phyloP scores from a whole-genome alignment of 2,797 vertebrate species.

The Channallabes apus region DNA sequence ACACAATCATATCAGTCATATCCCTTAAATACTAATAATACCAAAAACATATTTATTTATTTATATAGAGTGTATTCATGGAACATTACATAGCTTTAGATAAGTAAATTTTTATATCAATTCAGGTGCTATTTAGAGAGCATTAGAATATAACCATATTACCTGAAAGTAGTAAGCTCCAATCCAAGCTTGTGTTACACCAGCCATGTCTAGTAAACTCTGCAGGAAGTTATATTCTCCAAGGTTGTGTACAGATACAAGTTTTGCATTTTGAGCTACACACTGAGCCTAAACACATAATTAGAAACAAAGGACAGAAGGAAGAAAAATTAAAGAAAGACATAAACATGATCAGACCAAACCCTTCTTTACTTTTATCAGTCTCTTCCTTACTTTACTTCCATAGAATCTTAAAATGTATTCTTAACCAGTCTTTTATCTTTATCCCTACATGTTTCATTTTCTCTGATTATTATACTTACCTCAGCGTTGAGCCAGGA shows the following conservation, averaged over 20 bases:
- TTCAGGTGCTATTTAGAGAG: neutral
- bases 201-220: constrained; percentile 1
- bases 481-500: constrained; percentile 29
- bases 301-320: neutral
- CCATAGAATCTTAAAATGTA: neutral
- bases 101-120: neutral
- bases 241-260: neutral
- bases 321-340: neutral
- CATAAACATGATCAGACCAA: neutral
- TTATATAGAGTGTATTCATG: neutral
- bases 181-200: neutral
- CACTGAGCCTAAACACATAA: constrained; percentile 2
- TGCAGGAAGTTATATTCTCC: constrained; percentile 20
- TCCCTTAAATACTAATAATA: neutral
- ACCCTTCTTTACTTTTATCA: neutral
- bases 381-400: neutral
- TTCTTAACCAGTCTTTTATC: too few relatives aligned
- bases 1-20: neutral
- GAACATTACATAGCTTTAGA: neutral
- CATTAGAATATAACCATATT: neutral
- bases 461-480: constrained; percentile 1
- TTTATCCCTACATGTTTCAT: neutral
- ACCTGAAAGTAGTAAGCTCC: constrained; percentile 34
- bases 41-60: neutral
- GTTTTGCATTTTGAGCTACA: neutral